Evolutionary conservation across 1,140 invertebrate genomes (phyloP), one percentile per base, ranked within the genome.

Genomic region (Ostrea denselamellosa): DNA sequence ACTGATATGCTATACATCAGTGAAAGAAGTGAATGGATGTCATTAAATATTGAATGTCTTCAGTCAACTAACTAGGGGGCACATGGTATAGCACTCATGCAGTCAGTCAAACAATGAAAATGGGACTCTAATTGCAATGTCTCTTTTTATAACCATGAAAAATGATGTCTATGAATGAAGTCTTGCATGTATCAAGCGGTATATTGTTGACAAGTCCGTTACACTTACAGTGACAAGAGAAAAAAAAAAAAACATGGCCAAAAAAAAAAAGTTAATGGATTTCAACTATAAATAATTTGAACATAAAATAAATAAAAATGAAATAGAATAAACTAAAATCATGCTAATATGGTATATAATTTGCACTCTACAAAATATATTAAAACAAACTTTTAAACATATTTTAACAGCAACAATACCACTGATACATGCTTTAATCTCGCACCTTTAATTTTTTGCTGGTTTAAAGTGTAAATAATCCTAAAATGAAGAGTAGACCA

Each of bases 381-480:
- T 44, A 34, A 22, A 77, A 77, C 68, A 77, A 77, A 28, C 14
- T 34, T 28, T 71, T 34, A 77, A 14, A 28, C 28, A 17, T 19
- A 77, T 25, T 25, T 28, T 17, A 77, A 77, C 68, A 28, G 25
- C 28, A 34, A 77, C 68, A 77, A 77, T 28, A 77, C 25, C 68
- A 77, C 12, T 77, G 68, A 77, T 28, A 34, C 68, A 77, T 77
- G 68, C 68, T 28, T 34, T 14, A 28, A 77, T 25, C 68, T 77
- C 25, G 28, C 68, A 77, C 28, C 68, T 77, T 77, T 28, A 19
- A 62, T n/a, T n/a, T 58, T 62, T 68, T 68, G 65, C 65, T 17
- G 81, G 81, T 82, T 82, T 51, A 82, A 44, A 51, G 34, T 82
- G 28, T 82, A 82, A 68, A 68, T 77, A 77, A 28, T 25, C 68